phyloP scores from a whole-genome alignment of 2,888 invertebrate genomes.

The Phortica okadai region DNA sequence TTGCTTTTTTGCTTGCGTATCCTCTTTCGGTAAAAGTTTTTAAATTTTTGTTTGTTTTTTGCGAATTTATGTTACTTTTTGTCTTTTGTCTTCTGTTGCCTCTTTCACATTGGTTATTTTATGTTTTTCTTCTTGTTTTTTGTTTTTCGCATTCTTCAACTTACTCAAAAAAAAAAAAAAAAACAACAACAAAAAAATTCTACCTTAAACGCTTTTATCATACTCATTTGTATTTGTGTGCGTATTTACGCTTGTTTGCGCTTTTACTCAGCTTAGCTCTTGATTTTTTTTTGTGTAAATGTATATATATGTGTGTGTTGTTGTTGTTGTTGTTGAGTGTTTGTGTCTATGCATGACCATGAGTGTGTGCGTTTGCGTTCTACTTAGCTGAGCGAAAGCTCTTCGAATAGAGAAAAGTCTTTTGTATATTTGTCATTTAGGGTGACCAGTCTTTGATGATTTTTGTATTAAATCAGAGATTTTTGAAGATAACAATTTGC shows the following conservation, averaged over 20 bases:
- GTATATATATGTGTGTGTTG: slow-evolving; percentile 4
- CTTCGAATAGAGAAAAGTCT: slow-evolving; percentile 67
- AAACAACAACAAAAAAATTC: background rate
- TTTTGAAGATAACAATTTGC: background rate
- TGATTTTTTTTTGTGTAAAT: slow-evolving; percentile 9
- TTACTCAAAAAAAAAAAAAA: background rate
- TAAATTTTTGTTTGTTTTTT: slow-evolving; percentile 60
- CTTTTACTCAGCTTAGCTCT: slow-evolving; percentile 49
- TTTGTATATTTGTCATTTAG: slow-evolving; percentile 39
- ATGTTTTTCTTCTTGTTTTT: background rate
- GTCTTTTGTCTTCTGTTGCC: slow-evolving; percentile 43
- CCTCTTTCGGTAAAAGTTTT: slow-evolving; percentile 43
- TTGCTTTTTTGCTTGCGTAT: background rate
- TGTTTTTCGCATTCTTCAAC: slow-evolving; percentile 1
- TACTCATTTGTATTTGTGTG: slow-evolving; percentile 11
- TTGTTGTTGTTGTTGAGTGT: background rate
- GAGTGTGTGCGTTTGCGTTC: slow-evolving; percentile 30
- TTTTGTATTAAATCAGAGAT: background rate
- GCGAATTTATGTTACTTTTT: slow-evolving; percentile 54
- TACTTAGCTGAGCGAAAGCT: slow-evolving; percentile 52
- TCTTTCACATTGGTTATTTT: slow-evolving; percentile 43
- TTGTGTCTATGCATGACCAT: slow-evolving; percentile 8
- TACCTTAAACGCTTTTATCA: slow-evolving; percentile 6
- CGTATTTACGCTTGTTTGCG: slow-evolving; percentile 44
- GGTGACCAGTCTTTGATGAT: slow-evolving; percentile 54